Evolutionary conservation across 2,888 invertebrate genomes (phyloP).

Genomic region (Liodrosophila aerea): DNA sequence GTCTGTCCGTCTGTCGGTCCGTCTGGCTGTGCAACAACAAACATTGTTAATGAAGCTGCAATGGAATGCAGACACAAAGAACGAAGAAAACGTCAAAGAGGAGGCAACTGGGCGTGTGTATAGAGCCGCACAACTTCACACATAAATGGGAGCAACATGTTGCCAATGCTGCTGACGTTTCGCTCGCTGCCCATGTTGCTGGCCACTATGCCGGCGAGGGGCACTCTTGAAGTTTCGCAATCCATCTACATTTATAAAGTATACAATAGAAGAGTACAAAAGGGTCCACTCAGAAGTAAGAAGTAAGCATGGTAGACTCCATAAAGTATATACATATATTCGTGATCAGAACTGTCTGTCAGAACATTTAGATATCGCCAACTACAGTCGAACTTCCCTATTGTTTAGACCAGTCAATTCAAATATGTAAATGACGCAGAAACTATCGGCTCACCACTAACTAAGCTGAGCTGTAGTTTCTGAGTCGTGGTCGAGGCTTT

Average conservation of each 20-base stretch:
- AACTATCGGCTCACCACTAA: too few species aligned
- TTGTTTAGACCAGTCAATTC: too few species aligned
- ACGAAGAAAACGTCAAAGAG: constrained; percentile 45
- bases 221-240: constrained; percentile 3
- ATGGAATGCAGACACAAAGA: constrained; percentile 62
- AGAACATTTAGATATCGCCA: too few species aligned
- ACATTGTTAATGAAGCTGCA: constrained; percentile 75
- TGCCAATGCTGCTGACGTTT: constrained; percentile 43
- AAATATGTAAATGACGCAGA: too few species aligned
- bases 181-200: constrained; percentile 16
- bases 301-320: not conserved
- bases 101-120: constrained; percentile 55
- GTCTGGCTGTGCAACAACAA: constrained; percentile 60
- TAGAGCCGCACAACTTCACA: constrained; percentile 64
- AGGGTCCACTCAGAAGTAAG: too few species aligned
- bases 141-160: constrained; percentile 76
- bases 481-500: too few species aligned
- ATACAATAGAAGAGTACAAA: too few species aligned
- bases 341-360: too few species aligned
- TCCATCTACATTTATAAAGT: not conserved
- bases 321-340: not conserved
- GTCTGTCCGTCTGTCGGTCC: too few species aligned
- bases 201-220: constrained; percentile 35
- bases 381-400: too few species aligned
- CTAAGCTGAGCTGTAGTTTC: too few species aligned